Base-by-base conservation (phyloP, 2,797 vertebrate species). In the Fringilla coelebs region DNA sequence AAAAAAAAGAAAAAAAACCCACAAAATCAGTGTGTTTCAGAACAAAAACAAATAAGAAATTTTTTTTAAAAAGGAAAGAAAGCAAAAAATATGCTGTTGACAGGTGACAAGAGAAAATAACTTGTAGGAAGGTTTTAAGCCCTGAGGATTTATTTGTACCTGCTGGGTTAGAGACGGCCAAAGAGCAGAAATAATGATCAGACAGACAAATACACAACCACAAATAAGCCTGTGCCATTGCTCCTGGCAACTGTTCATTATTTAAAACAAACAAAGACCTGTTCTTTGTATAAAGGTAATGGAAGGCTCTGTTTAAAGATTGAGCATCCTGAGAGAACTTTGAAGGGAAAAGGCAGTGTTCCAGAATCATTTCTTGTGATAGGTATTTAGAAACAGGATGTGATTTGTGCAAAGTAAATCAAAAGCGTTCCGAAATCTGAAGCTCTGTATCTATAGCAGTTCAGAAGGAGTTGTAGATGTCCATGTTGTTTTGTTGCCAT, bases 151-250 rank as follows among this genome's bases (percentile, higher is more conserved):
- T 95, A 71, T 90, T 88, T 95, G 54, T 93, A 83, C 73, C 89
- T 92, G 62, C 54, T 0, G 3, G 49, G 73, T 88, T 88, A 83
- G 66, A 75, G 21, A 80, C 9, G 29, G 61, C 70, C 85, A 84
- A 93, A 88, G 72, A 94, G 71, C 68, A 96, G 81, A 91, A 92
- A 78, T 93, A 94, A 95, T 92, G 81, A 92, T 95, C 92, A 92
- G 72, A 75, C 76, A 90, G 89, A 85, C 72, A 94, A 89, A 95
- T 65, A 72, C 54, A 85, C 49, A 58, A 77, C 49, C 73, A 91
- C 68, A 89, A 89, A 91, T 91, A 94, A 86, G 36, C 51, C 76
- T 66, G 18, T 88, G 48, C 46, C 55, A 89, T 81, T 96, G 82
- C 90, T 95, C n/a, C 58, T 92, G 87, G 90, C 90, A 92, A 62